Evolutionary conservation across 2,888 invertebrate genomes (phyloP).

Genomic region (Drosophila conformis): DNA sequence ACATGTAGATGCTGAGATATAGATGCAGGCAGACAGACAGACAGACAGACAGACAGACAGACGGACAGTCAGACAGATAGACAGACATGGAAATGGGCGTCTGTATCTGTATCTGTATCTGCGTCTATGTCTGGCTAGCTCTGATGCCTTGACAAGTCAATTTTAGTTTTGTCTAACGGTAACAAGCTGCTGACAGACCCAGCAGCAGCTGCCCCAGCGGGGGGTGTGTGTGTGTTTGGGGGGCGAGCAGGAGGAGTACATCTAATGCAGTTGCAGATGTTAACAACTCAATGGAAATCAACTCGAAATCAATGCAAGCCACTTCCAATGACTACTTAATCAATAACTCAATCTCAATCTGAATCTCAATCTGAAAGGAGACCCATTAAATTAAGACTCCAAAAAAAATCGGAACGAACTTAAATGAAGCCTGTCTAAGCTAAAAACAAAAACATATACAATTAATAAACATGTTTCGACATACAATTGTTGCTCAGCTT

Average conservation of each 20-base stretch:
- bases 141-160: slow-evolving; percentile 65
- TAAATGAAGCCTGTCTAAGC: background rate
- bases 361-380: slow-evolving; percentile 6
- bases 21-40: background rate
- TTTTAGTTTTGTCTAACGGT: slow-evolving; percentile 59
- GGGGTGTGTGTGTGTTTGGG: background rate
- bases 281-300: slow-evolving; percentile 20
- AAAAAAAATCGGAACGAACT: background rate
- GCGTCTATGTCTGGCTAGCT: slow-evolving; percentile 34
- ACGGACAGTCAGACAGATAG: slow-evolving; percentile 1
- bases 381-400: background rate
- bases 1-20: background rate
- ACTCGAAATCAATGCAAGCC: slow-evolving; percentile 17
- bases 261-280: slow-evolving; percentile 32
- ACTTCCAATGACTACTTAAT: slow-evolving; percentile 28
- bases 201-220: slow-evolving; percentile 3
- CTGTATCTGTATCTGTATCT: slow-evolving; percentile 20
- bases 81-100: slow-evolving; percentile 57
- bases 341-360: slow-evolving; percentile 31
- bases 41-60: slow-evolving; percentile 30
- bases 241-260: background rate
- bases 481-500: background rate
- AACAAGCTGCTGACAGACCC: slow-evolving; percentile 57
- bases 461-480: too few species aligned
- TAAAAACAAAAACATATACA: background rate